Conservation (phyloP, 1,140 invertebrate genomes). For the Riptortus pedestris region DNA sequence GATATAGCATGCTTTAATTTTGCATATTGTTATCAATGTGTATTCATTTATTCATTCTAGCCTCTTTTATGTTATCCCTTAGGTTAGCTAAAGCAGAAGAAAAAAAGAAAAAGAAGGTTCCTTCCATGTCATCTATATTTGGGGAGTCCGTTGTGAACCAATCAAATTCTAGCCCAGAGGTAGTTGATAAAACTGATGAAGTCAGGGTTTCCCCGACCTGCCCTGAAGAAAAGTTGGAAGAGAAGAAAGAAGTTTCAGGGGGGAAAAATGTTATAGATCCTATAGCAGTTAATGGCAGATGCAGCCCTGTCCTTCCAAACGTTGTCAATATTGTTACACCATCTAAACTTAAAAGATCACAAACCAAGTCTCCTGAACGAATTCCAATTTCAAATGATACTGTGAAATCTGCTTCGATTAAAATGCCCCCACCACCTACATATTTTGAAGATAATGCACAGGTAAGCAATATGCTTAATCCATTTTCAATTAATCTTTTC, state of each 20-base stretch:
- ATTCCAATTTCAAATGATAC: background rate
- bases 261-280: background rate
- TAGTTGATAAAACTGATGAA: background rate
- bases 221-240: background rate
- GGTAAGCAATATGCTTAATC: background rate
- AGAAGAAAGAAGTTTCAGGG: background rate
- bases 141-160: background rate
- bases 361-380: background rate
- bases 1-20: too few species aligned
- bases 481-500: too few species aligned
- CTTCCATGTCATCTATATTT: background rate
- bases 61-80: too few species aligned
- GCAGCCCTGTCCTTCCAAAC: background rate
- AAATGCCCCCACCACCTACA: too few species aligned
- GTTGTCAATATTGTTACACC: background rate
- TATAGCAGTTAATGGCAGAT: background rate
- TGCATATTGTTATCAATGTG: too few species aligned
- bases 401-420: background rate
- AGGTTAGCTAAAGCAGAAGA: conserved; percentile 20
- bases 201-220: background rate
- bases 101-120: background rate
- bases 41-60: too few species aligned
- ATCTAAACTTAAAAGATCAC: background rate
- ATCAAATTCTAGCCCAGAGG: background rate
- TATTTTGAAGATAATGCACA: background rate